Percentiles rank a stretch among this genome's conserved stretches.
These are phyloP conservation scores for Leucophenga montana DNA, from an alignment of 2,888 invertebrate genomes.

Conservation along the genomic window DNA sequence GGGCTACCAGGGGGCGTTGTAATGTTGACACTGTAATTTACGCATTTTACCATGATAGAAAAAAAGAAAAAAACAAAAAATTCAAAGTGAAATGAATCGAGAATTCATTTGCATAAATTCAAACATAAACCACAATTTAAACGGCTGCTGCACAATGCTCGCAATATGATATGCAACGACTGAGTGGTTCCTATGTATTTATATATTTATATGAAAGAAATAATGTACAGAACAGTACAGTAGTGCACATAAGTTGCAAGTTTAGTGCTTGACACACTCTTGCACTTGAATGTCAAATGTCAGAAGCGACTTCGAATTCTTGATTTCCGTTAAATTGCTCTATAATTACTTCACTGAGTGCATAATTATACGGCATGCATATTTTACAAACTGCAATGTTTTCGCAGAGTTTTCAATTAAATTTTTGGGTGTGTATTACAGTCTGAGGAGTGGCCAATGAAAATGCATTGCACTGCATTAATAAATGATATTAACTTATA, in stretches of 20 bases:
- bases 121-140: background rate
- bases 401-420: too few species aligned
- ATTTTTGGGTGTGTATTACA: slow-evolving; percentile 1
- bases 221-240: too few species aligned
- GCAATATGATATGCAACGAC: too few species aligned
- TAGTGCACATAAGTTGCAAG: too few species aligned
- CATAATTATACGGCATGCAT: too few species aligned
- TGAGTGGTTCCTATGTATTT: too few species aligned
- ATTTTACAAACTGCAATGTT: too few species aligned
- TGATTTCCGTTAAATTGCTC: background rate
- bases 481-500: background rate
- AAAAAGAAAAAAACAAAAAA: too few species aligned
- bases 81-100: background rate
- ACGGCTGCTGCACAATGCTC: background rate
- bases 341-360: too few species aligned
- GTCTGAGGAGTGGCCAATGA: background rate
- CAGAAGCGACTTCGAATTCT: background rate
- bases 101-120: slow-evolving; percentile 3
- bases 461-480: background rate
- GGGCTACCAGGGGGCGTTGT: slow-evolving; percentile 51
- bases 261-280: too few species aligned
- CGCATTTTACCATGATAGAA: slow-evolving; percentile 47
- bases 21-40: slow-evolving; percentile 65
- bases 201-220: too few species aligned
- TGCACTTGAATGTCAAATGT: background rate